Base-by-base conservation (phyloP, 2,113 vertebrate species). In the Pseudorasbora parva region DNA sequence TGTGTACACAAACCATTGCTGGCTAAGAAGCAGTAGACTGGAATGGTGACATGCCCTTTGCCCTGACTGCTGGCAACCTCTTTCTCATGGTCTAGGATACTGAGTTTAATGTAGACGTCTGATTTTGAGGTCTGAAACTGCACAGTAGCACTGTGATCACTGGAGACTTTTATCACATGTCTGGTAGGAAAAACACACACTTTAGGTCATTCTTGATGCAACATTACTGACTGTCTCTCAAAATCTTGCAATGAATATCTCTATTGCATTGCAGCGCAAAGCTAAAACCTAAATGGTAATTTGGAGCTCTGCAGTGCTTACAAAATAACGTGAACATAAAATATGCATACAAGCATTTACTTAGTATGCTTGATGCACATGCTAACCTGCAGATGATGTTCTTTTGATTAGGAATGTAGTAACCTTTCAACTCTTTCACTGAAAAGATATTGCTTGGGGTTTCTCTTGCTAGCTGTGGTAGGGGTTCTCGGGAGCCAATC, bases 341-440 rank as follows among this genome's bases (percentile, higher is more conserved):
- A 60, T 68, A 51, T 51, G 8, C 3, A 37, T 21, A 68, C 21
- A 68, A 21, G 30, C 64, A 37, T 1, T 56, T n/a, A 54, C 21
- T 30, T n/a, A 5, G 9, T 73, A 77, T 3, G 2, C 72, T 60
- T 69, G 37, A 41, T 33, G 59, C 33, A 59, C 33, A 54, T 19
- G 14, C 90, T 92, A 93, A 98, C 97, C 97, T 95, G 90, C 97
- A 97, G 69, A 98, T 92, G 12, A 96, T 37, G 72, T 95, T 89
- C 83, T 95, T 95, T 1, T 94, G 60, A 59, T 95, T 96, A 33
- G 97, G 97, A 84, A 97, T 87, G 85, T 97, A 99, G 91, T 96
- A 94, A 59, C 96, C 95, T 88, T 71, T 92, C 75, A 97, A 92
- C 90, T 97, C 95, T 85, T 93, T 96, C 59, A 94, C 87, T 56